Evolutionary conservation across 2,888 invertebrate species (phyloP), one percentile per base, ranked within the genome.

Genomic region (Carterocephalus palaemon): DNA sequence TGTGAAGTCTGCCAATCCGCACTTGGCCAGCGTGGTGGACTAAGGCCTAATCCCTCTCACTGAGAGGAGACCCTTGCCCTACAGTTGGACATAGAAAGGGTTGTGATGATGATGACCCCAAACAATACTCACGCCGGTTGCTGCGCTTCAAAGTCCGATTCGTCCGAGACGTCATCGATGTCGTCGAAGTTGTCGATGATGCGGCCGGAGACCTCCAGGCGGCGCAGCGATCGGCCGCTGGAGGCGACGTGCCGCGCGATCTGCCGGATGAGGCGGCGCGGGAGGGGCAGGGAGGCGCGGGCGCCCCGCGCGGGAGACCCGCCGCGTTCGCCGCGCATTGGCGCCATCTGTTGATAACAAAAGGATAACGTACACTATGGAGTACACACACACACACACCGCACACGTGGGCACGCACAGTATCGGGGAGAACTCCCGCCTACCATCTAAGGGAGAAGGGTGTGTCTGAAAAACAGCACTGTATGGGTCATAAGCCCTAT

Each of bases 111-210:
- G n/a, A n/a, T n/a, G n/a, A n/a, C n/a, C n/a, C n/a, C n/a, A n/a
- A n/a, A 16, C 6, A 6, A 29, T 34, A 70, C 85, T 84, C 55
- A 86, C 85, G 83, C 82, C 3, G 79, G 76, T 47, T 80, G 80
- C 28, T 72, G 69, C 49, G 71, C 68, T 57, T 85, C 85, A 60
- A 81, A 68, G 46, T 85, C 85, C 0, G 83, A 84, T 10, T 84
- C 84, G 54, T 85, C 86, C 2, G 81, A 83, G 0, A 59, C 67
- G 55, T 73, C 83, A 16, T 83, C 86, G 12, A 88, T 73, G 52
- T 85, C 86, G 52, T 87, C 87, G 54, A 88, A 87, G 67, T 88
- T 88, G 70, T 87, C 88, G 48, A 88, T 88, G 60, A 88, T 61
- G 20, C 86, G 68, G 16, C 88, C 88, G 6, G 86, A 86, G 54